Conservation (phyloP, 53 echinoderm and acorn worm species). For the Hippasteria phrygiana region DNA sequence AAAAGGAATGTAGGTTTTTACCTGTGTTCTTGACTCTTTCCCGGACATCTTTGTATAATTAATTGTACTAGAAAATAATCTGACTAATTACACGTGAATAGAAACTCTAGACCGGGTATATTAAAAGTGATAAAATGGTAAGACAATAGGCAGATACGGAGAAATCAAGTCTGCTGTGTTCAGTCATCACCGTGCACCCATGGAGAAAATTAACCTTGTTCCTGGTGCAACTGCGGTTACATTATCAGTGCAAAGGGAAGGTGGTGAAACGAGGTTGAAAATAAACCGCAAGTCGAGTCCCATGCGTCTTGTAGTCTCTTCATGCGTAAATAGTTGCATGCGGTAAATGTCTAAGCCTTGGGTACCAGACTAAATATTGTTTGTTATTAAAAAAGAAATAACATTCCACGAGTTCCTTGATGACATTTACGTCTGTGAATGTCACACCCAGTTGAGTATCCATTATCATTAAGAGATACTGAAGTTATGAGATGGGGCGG, state of each 20-base stretch:
- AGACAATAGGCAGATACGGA: background rate
- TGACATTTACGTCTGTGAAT: background rate
- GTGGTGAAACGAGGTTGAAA: slow-evolving; percentile 32
- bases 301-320: slow-evolving; percentile 2
- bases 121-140: background rate
- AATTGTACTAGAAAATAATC: background rate
- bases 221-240: background rate
- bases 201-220: background rate
- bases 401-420: slow-evolving; percentile 13
- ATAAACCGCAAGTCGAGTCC: slow-evolving; percentile 23
- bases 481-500: too few relatives aligned
- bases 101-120: background rate
- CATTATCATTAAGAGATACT: too few relatives aligned
- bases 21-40: slow-evolving; percentile 51
- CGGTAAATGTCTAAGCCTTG: background rate
- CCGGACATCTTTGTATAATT: slow-evolving; percentile 43
- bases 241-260: too few relatives aligned
- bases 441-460: too few relatives aligned
- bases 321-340: background rate
- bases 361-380: background rate
- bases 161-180: background rate
- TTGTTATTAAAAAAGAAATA: background rate
- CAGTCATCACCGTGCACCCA: background rate
- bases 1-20: too few relatives aligned
- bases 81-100: background rate